These are phyloP conservation scores for Neodiprion fabricii DNA, from an alignment of 1,140 invertebrate species.

Conservation along the genomic window DNA sequence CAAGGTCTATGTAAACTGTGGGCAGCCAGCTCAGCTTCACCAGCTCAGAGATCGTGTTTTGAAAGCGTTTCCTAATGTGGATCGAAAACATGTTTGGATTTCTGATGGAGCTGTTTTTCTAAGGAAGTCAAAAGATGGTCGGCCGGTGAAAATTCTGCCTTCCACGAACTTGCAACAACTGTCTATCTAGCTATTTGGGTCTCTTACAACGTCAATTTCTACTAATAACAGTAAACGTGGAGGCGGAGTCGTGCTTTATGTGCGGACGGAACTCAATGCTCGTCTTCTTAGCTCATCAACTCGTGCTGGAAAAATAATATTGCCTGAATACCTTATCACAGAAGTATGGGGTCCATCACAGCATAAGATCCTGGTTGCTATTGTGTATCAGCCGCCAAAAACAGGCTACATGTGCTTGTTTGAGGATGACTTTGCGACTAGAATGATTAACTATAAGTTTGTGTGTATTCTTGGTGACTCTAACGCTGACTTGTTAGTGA, in stretches of 20 bases:
- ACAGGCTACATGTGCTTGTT: background rate
- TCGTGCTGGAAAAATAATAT: too few species aligned
- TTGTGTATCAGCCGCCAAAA: background rate
- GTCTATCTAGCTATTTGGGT: background rate
- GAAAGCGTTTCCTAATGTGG: background rate
- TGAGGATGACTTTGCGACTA: background rate
- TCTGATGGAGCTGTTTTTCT: background rate
- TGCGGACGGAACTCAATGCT: background rate
- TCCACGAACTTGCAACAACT: constrained; percentile 3
- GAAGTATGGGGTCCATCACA: background rate
- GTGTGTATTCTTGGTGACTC: background rate
- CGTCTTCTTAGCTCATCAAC: background rate
- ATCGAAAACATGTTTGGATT: background rate
- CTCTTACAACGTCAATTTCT: background rate
- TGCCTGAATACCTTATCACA: constrained; percentile 4
- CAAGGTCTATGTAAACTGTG: background rate
- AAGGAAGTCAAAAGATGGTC: background rate
- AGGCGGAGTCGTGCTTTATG: background rate
- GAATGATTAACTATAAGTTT: background rate
- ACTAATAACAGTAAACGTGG: background rate
- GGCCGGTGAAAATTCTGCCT: background rate
- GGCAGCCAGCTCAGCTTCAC: background rate
- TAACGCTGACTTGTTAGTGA: background rate
- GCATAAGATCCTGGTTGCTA: background rate
- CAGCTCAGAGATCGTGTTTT: background rate